Percentiles rank a stretch among this genome's conserved stretches.
phyloP scores from a whole-genome alignment of 2,888 invertebrate genomes.

The Antitype chi region DNA sequence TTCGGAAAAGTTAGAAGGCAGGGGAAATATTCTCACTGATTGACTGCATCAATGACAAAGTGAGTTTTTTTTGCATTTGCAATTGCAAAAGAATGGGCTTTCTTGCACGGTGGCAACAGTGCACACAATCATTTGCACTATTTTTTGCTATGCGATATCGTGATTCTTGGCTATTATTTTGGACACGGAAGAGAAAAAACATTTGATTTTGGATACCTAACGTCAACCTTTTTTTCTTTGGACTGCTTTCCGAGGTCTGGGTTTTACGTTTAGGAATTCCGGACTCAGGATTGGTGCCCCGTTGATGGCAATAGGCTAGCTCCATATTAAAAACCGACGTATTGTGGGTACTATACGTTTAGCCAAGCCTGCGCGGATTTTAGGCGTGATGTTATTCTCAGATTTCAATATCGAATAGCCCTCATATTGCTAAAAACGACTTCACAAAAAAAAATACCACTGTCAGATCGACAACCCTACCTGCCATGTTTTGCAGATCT shows the following conservation, averaged over 20 bases:
- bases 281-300: not conserved
- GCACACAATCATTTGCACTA: not conserved
- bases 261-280: not conserved
- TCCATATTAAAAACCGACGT: not conserved
- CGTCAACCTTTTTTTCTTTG: not conserved
- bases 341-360: not conserved
- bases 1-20: too few species aligned
- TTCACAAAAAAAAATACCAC: not conserved
- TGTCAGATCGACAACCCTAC: conserved; percentile 55
- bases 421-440: not conserved
- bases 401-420: not conserved
- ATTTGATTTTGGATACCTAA: not conserved
- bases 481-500: conserved; percentile 66
- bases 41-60: not conserved
- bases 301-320: not conserved
- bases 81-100: not conserved
- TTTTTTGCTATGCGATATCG: too few species aligned
- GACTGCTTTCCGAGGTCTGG: not conserved
- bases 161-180: not conserved
- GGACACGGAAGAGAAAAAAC: too few species aligned
- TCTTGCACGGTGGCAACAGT: not conserved
- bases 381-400: not conserved
- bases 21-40: not conserved
- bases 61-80: not conserved
- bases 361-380: not conserved